phyloP scores from a whole-genome alignment of 2,888 invertebrate genomes.

The Pharmacophagus antenor region DNA sequence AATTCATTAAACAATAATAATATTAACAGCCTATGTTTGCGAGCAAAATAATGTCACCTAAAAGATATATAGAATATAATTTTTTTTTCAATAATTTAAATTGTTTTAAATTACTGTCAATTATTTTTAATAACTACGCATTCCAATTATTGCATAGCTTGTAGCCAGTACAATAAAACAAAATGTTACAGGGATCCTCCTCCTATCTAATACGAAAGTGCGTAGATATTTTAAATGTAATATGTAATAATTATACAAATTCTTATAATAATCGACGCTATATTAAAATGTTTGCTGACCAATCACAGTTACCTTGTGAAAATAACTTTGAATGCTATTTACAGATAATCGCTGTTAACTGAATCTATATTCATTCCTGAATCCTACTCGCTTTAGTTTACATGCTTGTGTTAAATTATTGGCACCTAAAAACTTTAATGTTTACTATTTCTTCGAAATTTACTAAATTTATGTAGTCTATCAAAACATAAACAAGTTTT shows the following conservation, averaged over 20 bases:
- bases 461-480: not conserved
- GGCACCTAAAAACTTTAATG: slow-evolving; percentile 7
- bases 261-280: not conserved
- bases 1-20: not conserved
- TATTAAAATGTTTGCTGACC: slow-evolving; percentile 13
- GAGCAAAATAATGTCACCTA: too few species aligned
- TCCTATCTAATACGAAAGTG: too few species aligned
- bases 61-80: too few species aligned
- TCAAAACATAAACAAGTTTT: not conserved
- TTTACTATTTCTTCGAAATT: not conserved
- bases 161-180: not conserved
- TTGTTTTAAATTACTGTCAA: not conserved
- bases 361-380: slow-evolving; percentile 5
- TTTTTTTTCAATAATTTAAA: too few species aligned
- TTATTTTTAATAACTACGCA: not conserved
- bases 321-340: slow-evolving; percentile 26
- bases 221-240: not conserved
- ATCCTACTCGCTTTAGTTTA: slow-evolving; percentile 23
- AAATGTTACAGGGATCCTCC: too few species aligned
- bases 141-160: not conserved
- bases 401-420: slow-evolving; percentile 31
- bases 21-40: too few species aligned
- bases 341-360: slow-evolving; percentile 23
- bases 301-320: slow-evolving; percentile 7
- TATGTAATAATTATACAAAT: not conserved